Evolutionary conservation across 2,113 vertebrate species (phyloP).

Genomic region (Elaphurus davidianus): DNA sequence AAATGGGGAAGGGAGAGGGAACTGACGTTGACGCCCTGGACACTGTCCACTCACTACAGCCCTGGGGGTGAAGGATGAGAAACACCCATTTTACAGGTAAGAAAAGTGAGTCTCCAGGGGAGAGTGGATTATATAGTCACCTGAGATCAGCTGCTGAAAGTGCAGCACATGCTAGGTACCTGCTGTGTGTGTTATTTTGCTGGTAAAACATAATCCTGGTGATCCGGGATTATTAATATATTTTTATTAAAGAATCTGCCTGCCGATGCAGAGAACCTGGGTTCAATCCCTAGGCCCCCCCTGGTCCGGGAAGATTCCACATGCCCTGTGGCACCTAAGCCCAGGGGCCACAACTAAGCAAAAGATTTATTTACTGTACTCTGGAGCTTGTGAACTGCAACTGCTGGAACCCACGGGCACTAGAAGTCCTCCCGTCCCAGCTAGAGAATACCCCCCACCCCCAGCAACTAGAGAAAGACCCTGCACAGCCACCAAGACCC

Average conservation of each 20-base stretch:
- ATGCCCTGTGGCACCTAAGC: neutral
- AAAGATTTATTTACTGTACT: neutral
- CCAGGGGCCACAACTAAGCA: neutral
- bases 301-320: neutral
- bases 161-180: neutral
- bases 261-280: neutral
- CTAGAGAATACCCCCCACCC: neutral
- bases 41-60: neutral
- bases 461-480: neutral
- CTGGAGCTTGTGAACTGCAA: neutral
- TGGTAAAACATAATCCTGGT: neutral
- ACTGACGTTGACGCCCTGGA: neutral
- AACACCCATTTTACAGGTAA: neutral
- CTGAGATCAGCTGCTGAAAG: neutral
- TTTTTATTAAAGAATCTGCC: neutral
- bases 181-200: neutral
- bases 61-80: neutral
- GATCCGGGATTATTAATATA: neutral
- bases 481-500: neutral
- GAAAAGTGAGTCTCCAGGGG: neutral
- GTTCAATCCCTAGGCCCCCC: neutral
- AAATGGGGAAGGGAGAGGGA: neutral
- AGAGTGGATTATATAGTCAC: neutral
- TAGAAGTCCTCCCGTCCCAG: accelerated
- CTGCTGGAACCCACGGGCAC: neutral